phyloP scores from a whole-genome alignment of 1,140 invertebrate species.

The Heliothis virescens region DNA sequence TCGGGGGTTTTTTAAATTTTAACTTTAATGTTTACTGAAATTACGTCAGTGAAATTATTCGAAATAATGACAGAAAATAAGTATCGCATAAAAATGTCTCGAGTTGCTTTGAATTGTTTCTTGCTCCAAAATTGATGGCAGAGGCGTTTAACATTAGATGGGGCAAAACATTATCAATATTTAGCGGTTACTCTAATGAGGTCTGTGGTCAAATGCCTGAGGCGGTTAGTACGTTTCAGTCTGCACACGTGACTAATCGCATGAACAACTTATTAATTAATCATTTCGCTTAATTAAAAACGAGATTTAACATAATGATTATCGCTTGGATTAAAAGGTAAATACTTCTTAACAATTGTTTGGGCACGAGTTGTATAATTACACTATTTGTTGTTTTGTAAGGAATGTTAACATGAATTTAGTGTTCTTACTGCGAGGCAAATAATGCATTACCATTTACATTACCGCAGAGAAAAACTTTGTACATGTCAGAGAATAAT shows the following conservation, averaged over 20 bases:
- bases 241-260: conserved; percentile 34
- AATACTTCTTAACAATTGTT: conserved; percentile 38
- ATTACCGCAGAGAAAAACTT: neutral
- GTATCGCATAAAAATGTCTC: conserved; percentile 38
- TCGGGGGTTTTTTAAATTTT: too few relatives aligned
- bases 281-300: conserved; percentile 46
- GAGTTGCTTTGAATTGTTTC: conserved; percentile 23
- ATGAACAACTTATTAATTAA: conserved; percentile 49
- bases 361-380: conserved; percentile 37
- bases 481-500: neutral
- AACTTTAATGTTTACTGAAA: conserved; percentile 27
- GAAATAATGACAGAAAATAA: conserved; percentile 41
- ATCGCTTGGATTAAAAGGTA: conserved; percentile 29
- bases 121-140: conserved; percentile 30
- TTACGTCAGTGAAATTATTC: conserved; percentile 5
- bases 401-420: conserved; percentile 16
- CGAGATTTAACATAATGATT: conserved; percentile 40
- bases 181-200: conserved; percentile 70
- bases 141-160: conserved; percentile 69
- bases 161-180: conserved; percentile 70
- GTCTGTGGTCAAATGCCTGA: conserved; percentile 53
- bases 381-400: conserved; percentile 23
- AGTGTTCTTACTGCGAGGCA: neutral
- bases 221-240: conserved; percentile 40
- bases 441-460: conserved; percentile 10